phyloP scores from a whole-genome alignment of 2,888 invertebrate genomes.

The Aspidiotus rigidus region DNA sequence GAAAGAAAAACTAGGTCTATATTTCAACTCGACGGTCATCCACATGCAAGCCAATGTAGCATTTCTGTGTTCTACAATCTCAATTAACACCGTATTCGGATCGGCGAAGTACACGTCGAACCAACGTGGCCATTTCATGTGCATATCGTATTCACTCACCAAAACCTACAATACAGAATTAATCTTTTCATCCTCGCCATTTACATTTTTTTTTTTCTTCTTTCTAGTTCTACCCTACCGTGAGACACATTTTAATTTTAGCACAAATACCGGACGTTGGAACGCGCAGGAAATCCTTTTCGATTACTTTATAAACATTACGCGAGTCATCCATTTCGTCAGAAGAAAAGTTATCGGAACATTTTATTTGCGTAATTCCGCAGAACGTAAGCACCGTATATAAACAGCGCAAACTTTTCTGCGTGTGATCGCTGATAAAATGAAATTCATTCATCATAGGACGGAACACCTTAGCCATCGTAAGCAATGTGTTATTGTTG shows the following conservation, averaged over 20 bases:
- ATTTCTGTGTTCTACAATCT: conserved; percentile 19
- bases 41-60: conserved; percentile 14
- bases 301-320: conserved; percentile 8
- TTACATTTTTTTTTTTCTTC: no score
- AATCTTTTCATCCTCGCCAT: neutral
- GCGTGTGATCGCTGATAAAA: conserved; percentile 6
- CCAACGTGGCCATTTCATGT: conserved; percentile 19
- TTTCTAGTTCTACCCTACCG: conserved; percentile 5
- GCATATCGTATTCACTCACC: conserved; percentile 9
- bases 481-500: conserved; percentile 13
- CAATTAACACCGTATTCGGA: conserved; percentile 16
- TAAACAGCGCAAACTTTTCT: conserved; percentile 18
- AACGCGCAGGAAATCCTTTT: neutral
- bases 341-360: neutral
- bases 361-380: neutral
- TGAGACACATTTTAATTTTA: conserved; percentile 15
- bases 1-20: conserved; percentile 13
- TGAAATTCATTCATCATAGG: conserved; percentile 15
- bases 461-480: conserved; percentile 6
- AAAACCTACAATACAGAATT: conserved; percentile 12
- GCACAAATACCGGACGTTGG: conserved; percentile 9
- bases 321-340: conserved; percentile 5
- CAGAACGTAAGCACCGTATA: conserved; percentile 13
- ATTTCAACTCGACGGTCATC: conserved; percentile 7
- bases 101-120: conserved; percentile 15